Base-by-base conservation (phyloP, 2,113 vertebrate species). In the Epinephelus fuscoguttatus region DNA sequence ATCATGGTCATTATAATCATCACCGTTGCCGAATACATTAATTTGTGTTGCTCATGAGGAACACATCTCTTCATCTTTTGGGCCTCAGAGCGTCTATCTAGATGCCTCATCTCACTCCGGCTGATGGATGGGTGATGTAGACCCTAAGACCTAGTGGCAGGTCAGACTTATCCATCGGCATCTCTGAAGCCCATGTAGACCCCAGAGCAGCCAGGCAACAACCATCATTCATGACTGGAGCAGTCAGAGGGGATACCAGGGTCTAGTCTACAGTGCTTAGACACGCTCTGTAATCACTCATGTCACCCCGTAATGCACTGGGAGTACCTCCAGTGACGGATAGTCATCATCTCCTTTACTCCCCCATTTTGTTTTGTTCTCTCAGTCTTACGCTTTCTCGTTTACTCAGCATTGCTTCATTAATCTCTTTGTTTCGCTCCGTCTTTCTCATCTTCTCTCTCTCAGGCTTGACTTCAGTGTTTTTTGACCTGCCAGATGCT, bases 281-380 rank as follows among this genome's bases (percentile, higher is more conserved):
- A 86, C 86, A 83, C 25, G 9, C 64, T 88, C 81, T 25, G 60
- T 85, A 84, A 92, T 94, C 80, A 63, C 74, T 93, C 84, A 81
- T 84, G 88, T 89, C 91, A 55, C 63, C 72, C 69, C 49, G 4
- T 79, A 88, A 89, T 86, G 81, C 80, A 89, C 80, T 70, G 75
- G 75, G 83, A 85, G 84, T 82, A 74, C 37, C 74, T 55, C 7
- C 57, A 52, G 45, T 92, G 93, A 92, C 90, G 78, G 86, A 93
- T 90, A 19, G 80, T 85, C 78, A 85, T 91, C 70, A 73, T 84
- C 82, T 75, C 40, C 67, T 66, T 71, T 45, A 19, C 62, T 64
- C 75, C 70, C 81, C 84, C 80, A 64, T 85, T 77, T 87, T 61
- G 49, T 81, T 82, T 82, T 18, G 10, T 78, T 78, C 62, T 67